phyloP scores from a whole-genome alignment of 2,888 invertebrate genomes.

The Melolontha melolontha region DNA sequence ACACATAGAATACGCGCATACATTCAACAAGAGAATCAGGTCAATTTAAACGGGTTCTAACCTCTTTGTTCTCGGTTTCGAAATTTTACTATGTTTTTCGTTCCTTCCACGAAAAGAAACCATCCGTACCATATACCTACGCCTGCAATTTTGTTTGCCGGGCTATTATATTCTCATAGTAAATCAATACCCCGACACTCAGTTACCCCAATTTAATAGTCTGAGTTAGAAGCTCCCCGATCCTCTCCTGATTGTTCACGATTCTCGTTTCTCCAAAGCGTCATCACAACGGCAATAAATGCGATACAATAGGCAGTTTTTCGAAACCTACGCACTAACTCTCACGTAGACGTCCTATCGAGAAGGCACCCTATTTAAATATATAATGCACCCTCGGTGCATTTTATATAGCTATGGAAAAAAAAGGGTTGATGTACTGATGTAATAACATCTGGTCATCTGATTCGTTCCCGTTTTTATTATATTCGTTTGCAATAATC shows the following conservation, averaged over 20 bases:
- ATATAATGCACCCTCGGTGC: slow-evolving; percentile 26
- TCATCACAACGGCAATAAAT: slow-evolving; percentile 26
- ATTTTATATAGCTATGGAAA: neutral
- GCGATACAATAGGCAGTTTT: slow-evolving; percentile 27
- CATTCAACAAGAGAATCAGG: slow-evolving; percentile 7
- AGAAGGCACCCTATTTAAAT: slow-evolving; percentile 8
- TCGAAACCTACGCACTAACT: slow-evolving; percentile 18
- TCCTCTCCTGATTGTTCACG: slow-evolving; percentile 4
- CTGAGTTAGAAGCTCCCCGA: slow-evolving; percentile 27
- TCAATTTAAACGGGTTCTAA: slow-evolving; percentile 5
- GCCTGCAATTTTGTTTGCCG: slow-evolving; percentile 21
- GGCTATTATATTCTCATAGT: slow-evolving; percentile 34
- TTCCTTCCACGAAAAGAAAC: neutral
- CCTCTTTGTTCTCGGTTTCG: slow-evolving; percentile 26
- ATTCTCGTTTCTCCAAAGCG: slow-evolving; percentile 9
- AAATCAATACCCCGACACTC: slow-evolving; percentile 29
- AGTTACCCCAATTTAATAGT: slow-evolving; percentile 40
- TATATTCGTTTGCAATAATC: neutral
- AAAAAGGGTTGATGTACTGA: slow-evolving; percentile 21
- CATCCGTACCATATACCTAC: slow-evolving; percentile 14
- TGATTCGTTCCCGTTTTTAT: slow-evolving; percentile 12
- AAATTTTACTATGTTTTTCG: slow-evolving; percentile 3
- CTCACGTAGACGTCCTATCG: slow-evolving; percentile 15
- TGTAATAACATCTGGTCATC: slow-evolving; percentile 34
- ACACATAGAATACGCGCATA: neutral